Percentiles rank a stretch among this genome's conserved stretches.
phyloP scores from a whole-genome alignment of 1,140 invertebrate species.

The Ericerus pela region DNA sequence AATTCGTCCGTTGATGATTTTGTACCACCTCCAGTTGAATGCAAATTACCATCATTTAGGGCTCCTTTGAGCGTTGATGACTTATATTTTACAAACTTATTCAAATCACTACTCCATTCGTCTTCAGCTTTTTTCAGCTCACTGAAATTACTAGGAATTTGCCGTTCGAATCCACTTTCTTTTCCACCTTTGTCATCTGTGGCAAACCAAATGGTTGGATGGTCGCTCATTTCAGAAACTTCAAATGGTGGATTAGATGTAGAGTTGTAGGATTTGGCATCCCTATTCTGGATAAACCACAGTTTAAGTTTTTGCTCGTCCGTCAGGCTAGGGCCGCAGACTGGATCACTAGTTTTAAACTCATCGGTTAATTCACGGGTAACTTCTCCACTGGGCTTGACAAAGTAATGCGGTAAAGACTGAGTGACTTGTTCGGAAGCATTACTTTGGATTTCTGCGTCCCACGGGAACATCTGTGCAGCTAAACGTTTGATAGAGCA shows the following conservation, averaged over 20 bases:
- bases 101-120: no score
- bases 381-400: not conserved
- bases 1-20: not conserved
- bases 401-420: not conserved
- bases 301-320: not conserved
- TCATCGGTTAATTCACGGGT: not conserved
- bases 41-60: no score
- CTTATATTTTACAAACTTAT: not conserved
- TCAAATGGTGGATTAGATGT: not conserved
- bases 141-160: no score
- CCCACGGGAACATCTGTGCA: no score
- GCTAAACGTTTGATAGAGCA: no score
- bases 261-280: not conserved
- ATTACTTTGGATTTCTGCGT: no score
- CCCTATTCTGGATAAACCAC: not conserved
- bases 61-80: not conserved
- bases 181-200: no score
- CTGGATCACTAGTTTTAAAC: no score
- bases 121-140: not conserved
- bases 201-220: not conserved
- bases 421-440: not conserved
- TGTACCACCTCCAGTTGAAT: not conserved
- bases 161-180: slow-evolving; percentile 12
- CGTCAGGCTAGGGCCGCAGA: not conserved
- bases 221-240: not conserved